Conservation (phyloP, 2,888 invertebrate genomes). For the Pantelozetes paolii region DNA sequence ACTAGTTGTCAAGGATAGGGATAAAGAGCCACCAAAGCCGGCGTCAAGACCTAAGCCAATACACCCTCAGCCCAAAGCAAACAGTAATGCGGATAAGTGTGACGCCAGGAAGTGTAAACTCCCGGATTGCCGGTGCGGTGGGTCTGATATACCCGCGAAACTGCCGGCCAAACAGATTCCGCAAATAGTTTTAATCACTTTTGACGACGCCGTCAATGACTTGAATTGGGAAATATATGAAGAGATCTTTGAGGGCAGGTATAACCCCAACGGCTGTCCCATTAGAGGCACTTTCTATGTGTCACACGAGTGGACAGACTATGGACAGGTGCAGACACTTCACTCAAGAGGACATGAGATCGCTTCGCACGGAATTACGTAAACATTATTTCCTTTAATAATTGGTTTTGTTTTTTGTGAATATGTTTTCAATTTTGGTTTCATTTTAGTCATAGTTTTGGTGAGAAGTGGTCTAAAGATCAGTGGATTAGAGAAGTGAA, state of each 20-base stretch:
- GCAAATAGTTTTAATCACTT: constrained; percentile 84
- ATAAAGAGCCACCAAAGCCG: constrained; percentile 34
- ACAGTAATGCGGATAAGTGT: constrained; percentile 63
- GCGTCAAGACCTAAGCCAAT: constrained; percentile 49
- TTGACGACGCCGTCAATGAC: constrained; percentile 91
- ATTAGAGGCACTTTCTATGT: constrained; percentile 85
- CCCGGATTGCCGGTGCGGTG: constrained; percentile 87
- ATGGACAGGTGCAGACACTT: constrained; percentile 92
- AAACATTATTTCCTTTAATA: constrained; percentile 41
- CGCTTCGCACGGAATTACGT: constrained; percentile 85
- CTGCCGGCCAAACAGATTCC: constrained; percentile 76
- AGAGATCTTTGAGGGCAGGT: constrained; percentile 56
- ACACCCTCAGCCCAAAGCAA: constrained; percentile 47
- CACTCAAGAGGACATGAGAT: constrained; percentile 93
- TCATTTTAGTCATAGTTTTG: constrained; percentile 77
- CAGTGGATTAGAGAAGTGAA: constrained; percentile 94
- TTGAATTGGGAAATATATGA: constrained; percentile 85
- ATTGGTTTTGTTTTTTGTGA: neutral
- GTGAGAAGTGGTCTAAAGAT: constrained; percentile 88
- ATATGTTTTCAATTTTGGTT: neutral
- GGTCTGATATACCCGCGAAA: constrained; percentile 81
- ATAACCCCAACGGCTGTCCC: constrained; percentile 58
- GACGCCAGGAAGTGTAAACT: constrained; percentile 80
- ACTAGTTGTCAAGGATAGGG: constrained; percentile 37
- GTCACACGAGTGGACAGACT: constrained; percentile 98